Evolutionary conservation across 2,113 vertebrate genomes (phyloP).

Genomic region (Ochotona curzoniae): DNA sequence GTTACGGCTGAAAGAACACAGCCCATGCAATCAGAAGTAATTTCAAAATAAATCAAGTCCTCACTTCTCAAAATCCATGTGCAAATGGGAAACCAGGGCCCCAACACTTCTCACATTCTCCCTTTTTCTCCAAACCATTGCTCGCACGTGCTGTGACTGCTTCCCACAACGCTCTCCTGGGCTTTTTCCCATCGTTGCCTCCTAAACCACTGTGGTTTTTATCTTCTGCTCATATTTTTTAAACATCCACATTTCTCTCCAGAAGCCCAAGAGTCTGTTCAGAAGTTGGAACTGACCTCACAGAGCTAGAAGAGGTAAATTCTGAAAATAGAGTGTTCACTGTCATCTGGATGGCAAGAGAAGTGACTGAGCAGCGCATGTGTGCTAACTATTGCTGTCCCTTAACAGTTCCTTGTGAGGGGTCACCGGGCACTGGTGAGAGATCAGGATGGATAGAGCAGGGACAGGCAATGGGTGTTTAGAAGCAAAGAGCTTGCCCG

Average conservation of each 20-base stretch:
- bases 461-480: background rate
- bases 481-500: background rate
- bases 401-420: too few relatives aligned
- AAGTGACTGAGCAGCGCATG: too few relatives aligned
- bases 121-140: background rate
- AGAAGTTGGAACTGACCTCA: background rate
- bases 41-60: slow-evolving; percentile 69
- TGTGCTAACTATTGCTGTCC: accelerated
- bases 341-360: too few relatives aligned
- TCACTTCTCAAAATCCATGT: background rate
- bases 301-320: background rate
- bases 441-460: background rate
- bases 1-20: slow-evolving; percentile 66
- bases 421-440: background rate
- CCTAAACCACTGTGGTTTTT: background rate
- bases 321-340: background rate
- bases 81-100: background rate
- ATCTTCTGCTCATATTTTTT: background rate
- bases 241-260: background rate
- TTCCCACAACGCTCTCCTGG: background rate
- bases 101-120: background rate
- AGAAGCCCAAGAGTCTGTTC: background rate
- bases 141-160: background rate
- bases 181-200: background rate
- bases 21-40: slow-evolving; percentile 46